These are phyloP conservation scores for Heliconius melpomene DNA, from an alignment of 1,140 invertebrate genomes.

Conservation along the genomic window DNA sequence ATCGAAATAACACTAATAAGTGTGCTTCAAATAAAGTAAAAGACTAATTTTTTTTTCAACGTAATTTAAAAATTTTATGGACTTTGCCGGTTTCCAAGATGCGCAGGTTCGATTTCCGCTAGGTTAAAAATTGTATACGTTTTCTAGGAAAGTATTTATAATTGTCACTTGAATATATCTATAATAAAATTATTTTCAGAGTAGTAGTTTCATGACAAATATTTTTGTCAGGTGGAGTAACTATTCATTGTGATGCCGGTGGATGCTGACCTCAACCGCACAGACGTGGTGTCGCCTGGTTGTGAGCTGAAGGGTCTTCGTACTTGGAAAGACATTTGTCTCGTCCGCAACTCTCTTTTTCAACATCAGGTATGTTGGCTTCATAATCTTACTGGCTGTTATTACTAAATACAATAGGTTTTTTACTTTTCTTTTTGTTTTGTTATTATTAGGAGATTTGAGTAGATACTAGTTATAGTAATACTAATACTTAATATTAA, in stretches of 20 bases:
- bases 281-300: constrained; percentile 78
- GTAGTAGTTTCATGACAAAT: background rate
- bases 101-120: too few relatives aligned
- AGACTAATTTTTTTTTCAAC: too few relatives aligned
- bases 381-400: background rate
- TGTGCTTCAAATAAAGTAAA: too few relatives aligned
- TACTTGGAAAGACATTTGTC: constrained; percentile 80
- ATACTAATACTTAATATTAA: too few relatives aligned
- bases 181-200: constrained; percentile 7
- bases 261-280: constrained; percentile 78
- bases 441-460: background rate
- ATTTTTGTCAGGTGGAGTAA: constrained; percentile 67
- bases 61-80: too few relatives aligned
- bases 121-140: too few relatives aligned
- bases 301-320: constrained; percentile 78
- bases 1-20: too few relatives aligned
- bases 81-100: too few relatives aligned
- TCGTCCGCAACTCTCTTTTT: constrained; percentile 77
- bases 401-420: background rate
- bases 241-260: constrained; percentile 80
- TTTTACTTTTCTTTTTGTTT: background rate
- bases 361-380: constrained; percentile 70
- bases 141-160: too few relatives aligned
- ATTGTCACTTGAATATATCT: background rate
- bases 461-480: too few relatives aligned